Percentiles rank a stretch among this genome's conserved stretches.
Conservation (phyloP, 2,797 vertebrate genomes). For the Macropus fuliginosus region DNA sequence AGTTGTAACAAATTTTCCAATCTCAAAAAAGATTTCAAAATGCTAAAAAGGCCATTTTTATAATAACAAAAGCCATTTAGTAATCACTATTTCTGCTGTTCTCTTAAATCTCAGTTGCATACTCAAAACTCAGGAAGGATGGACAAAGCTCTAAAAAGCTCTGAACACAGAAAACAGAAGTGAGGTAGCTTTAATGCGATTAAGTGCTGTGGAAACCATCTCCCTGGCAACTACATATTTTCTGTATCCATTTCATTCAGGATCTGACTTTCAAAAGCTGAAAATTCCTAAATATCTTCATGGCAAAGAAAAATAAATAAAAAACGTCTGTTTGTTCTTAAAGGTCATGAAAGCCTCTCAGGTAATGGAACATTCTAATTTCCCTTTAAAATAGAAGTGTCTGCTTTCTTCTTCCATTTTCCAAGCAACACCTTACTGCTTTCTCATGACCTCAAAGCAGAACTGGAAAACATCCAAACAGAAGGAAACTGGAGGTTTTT, state of each 20-base stretch:
- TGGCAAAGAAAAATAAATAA: background rate
- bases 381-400: slow-evolving; percentile 4
- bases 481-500: background rate
- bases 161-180: background rate
- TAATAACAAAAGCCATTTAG: rapidly evolving
- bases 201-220: background rate
- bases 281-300: background rate
- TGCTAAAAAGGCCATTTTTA: background rate
- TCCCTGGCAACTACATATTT: slow-evolving; percentile 23
- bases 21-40: background rate
- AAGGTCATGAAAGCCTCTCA: slow-evolving; percentile 25
- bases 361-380: slow-evolving; percentile 10
- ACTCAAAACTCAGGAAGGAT: background rate
- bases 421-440: background rate
- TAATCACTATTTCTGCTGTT: rapidly evolving
- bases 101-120: background rate
- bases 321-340: background rate
- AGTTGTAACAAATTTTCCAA: background rate
- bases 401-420: background rate
- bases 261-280: slow-evolving; percentile 22
- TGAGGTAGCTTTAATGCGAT: background rate
- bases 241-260: background rate
- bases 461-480: slow-evolving; percentile 1
- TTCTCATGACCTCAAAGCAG: background rate
- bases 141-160: background rate